These are phyloP conservation scores for Dermatemys mawii DNA, from an alignment of 2,113 vertebrate genomes.

Conservation along the genomic window DNA sequence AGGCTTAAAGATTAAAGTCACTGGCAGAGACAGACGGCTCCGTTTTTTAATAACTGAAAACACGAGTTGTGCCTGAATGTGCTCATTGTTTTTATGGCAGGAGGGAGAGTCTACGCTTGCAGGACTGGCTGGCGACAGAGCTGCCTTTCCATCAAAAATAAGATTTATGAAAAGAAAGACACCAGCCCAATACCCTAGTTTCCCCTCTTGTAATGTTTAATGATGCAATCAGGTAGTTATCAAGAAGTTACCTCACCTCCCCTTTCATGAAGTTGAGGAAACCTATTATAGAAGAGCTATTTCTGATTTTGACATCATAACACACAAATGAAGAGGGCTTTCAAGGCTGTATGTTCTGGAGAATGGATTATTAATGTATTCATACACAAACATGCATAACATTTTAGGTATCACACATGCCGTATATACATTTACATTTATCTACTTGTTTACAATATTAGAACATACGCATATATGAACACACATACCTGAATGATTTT, in stretches of 20 bases:
- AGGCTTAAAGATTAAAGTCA: slow-evolving; percentile 87
- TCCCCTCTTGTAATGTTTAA: slow-evolving; percentile 47
- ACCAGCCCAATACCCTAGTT: slow-evolving; percentile 23
- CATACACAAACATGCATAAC: background rate
- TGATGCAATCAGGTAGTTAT: slow-evolving; percentile 67
- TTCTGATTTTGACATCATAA: background rate
- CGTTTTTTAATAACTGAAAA: slow-evolving; percentile 88
- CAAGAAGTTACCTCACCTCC: slow-evolving; percentile 36
- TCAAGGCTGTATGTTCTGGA: background rate
- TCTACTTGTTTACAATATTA: background rate
- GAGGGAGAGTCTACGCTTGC: slow-evolving; percentile 71
- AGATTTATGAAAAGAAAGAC: slow-evolving; percentile 58
- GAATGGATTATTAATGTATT: background rate
- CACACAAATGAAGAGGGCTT: fast-evolving
- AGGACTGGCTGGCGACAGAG: slow-evolving; percentile 84
- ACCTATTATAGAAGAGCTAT: background rate
- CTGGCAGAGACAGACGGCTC: slow-evolving; percentile 85
- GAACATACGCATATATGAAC: background rate
- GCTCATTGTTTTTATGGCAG: slow-evolving; percentile 82
- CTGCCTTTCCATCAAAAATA: slow-evolving; percentile 78
- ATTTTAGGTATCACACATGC: background rate
- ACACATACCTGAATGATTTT: background rate
- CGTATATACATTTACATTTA: background rate
- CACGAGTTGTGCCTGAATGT: slow-evolving; percentile 85
- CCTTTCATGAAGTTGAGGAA: background rate